Conservation (phyloP, 2,888 invertebrate species). For the Stenodema calcarata region DNA sequence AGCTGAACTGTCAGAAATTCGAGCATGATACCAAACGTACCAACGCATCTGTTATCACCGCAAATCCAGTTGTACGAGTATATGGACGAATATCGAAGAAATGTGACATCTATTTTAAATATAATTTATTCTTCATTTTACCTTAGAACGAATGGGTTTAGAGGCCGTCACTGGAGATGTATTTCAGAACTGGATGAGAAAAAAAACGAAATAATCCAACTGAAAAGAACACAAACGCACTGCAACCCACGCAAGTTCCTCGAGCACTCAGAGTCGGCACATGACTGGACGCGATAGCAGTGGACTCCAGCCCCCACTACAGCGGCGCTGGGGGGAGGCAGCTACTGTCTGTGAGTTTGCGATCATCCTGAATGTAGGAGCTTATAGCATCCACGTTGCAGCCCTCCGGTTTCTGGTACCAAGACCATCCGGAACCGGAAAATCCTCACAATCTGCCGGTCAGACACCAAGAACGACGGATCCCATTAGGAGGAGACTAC, state of each 20-base stretch:
- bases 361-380: neutral
- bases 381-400: neutral
- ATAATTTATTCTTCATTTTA: neutral
- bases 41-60: neutral
- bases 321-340: neutral
- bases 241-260: neutral
- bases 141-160: neutral
- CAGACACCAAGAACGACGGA: neutral
- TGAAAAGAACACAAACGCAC: neutral
- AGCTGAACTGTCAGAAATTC: too few relatives aligned
- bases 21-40: too few relatives aligned
- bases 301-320: slow-evolving; percentile 20
- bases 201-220: slow-evolving; percentile 13
- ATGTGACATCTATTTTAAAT: too few relatives aligned
- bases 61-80: neutral
- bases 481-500: neutral
- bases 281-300: slow-evolving; percentile 21
- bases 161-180: slow-evolving; percentile 32
- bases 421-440: neutral
- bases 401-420: neutral
- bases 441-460: neutral
- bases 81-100: neutral
- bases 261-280: slow-evolving; percentile 17
- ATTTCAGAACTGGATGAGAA: neutral
- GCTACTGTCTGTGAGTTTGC: slow-evolving; percentile 6